Evolutionary conservation across 2,113 vertebrate species (phyloP).

Genomic region (Apeltes quadracus): DNA sequence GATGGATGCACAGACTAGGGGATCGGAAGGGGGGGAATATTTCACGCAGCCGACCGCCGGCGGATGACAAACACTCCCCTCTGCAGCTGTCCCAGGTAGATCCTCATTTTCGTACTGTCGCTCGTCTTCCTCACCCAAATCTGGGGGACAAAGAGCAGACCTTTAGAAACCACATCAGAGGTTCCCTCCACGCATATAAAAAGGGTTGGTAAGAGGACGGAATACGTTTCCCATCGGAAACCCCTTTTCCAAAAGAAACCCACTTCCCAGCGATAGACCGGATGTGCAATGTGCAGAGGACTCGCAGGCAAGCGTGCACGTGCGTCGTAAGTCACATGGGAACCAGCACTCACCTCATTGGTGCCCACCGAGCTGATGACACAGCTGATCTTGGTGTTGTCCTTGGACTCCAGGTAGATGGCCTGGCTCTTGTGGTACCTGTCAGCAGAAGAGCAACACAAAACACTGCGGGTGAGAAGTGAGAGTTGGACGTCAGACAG

Average conservation of each 20-base stretch:
- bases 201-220: too few relatives aligned
- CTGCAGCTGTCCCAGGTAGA: slow-evolving; percentile 97
- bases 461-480: background rate
- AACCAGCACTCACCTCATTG: slow-evolving; percentile 86
- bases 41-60: slow-evolving; percentile 91
- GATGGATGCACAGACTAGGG: slow-evolving; percentile 31
- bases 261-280: too few relatives aligned
- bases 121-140: slow-evolving; percentile 99
- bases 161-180: background rate
- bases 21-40: background rate
- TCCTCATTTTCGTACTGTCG: slow-evolving; percentile 99
- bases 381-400: slow-evolving; percentile 98
- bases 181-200: too few relatives aligned
- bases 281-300: background rate
- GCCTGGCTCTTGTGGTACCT: slow-evolving; percentile 99
- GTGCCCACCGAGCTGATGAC: slow-evolving; percentile 98
- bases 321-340: background rate
- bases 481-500: background rate
- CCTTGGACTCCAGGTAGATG: slow-evolving; percentile 98
- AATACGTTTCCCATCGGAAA: too few relatives aligned
- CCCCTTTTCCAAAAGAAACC: too few relatives aligned
- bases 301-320: too few relatives aligned
- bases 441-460: slow-evolving; percentile 11
- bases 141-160: slow-evolving; percentile 68
- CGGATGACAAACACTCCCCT: slow-evolving; percentile 96